Evolutionary conservation across 2,113 vertebrate species (phyloP), one percentile per base, ranked within the genome.

Genomic region (Leucopsar rothschildi): DNA sequence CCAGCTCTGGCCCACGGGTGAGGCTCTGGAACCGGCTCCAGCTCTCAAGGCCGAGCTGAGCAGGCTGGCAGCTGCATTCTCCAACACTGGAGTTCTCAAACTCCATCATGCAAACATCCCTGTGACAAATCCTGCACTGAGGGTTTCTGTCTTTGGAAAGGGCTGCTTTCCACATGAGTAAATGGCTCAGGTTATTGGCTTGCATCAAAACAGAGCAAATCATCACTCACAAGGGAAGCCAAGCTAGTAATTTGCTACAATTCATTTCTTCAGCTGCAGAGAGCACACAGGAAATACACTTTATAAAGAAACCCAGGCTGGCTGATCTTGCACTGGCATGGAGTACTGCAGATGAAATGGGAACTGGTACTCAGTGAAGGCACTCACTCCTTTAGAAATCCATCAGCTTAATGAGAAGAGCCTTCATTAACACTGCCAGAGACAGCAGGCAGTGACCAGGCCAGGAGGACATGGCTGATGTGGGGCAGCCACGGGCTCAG

Each of bases 381-480:
- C 70, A 86, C 19, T n/a, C 0, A 1, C 37, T 71, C 31, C 88
- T 80, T 44, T 11, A 88, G 59, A 72, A 91, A 82, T 35, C 25
- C 63, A 82, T 83, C 82, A 93, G 61, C 55, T 52, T 31, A 55
- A 72, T 66, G 72, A 56, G 44, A 24, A 86, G 59, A 63, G 22
- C n/a, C 61, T 55, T 45, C 76, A 47, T 33, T 50, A 55, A 31
- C 52, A 33, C 53, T 61, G 24, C 71, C 72, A 82, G 78, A 52
- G 68, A 25, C 45, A 39, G 5, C 1, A 2, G 27, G 15, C 73
- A 45, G 29, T 3, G 57, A 29, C 18, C 61, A 33, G 11, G 55
- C 27, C 47, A 18, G 2, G 39, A 19, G 10, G 24, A 31, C 0
- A 19, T 0, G 0, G 7, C 28, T 4, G 3, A 23, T 0, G 23